phyloP scores from a whole-genome alignment of 2,797 vertebrate species.

The Microcaecilia unicolor region DNA sequence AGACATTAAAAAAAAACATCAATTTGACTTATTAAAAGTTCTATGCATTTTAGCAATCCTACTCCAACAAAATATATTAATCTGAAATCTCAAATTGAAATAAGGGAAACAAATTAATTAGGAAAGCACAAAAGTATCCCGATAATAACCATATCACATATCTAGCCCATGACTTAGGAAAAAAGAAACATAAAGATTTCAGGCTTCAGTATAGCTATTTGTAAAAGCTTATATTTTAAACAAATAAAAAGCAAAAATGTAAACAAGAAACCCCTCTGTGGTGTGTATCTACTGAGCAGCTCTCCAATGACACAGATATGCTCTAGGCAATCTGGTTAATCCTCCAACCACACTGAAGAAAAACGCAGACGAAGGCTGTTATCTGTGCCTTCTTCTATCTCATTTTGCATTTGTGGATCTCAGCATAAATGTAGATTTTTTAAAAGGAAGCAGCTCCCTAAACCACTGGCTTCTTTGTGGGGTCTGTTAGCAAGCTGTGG shows the following conservation, averaged over 20 bases:
- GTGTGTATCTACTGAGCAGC: slow-evolving; percentile 14
- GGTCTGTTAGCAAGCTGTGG: slow-evolving; percentile 5
- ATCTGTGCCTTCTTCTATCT: slow-evolving; percentile 26
- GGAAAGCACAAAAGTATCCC: not conserved
- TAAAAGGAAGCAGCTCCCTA: slow-evolving; percentile 1
- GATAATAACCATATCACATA: no score
- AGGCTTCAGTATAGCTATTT: no score
- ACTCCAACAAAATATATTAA: no score
- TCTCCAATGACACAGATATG: slow-evolving; percentile 20
- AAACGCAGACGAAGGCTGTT: slow-evolving; percentile 9
- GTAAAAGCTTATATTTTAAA: slow-evolving; percentile 5
- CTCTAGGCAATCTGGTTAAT: slow-evolving; percentile 50
- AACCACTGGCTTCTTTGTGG: not conserved
- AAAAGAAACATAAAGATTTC: no score
- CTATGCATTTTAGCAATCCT: no score
- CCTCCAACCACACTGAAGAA: slow-evolving; percentile 46
- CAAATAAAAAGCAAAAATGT: slow-evolving; percentile 14
- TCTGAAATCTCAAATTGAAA: no score
- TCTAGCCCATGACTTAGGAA: no score
- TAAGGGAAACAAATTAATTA: no score
- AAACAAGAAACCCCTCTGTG: no score
- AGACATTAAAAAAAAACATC: no score
- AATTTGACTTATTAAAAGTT: no score
- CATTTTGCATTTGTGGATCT: slow-evolving; percentile 8
- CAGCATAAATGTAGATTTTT: slow-evolving; percentile 1